These are phyloP conservation scores for Eristalis arbustorum DNA, from an alignment of 2,888 invertebrate genomes.

Conservation along the genomic window DNA sequence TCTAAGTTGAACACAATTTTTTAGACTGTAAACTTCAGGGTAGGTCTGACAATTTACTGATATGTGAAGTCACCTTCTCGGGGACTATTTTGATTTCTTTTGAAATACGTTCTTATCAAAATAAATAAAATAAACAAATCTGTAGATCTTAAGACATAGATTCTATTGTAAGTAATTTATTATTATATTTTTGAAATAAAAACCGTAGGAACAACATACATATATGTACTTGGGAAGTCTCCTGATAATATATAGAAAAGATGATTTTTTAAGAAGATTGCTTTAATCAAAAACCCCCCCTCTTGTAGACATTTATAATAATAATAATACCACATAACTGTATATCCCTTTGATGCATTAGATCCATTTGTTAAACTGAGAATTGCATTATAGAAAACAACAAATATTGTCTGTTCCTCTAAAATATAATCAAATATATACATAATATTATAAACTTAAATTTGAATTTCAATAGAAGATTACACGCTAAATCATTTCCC, in stretches of 20 bases:
- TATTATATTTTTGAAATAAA: conserved; percentile 56
- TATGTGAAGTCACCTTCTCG: neutral
- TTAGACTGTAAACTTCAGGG: conserved; percentile 35
- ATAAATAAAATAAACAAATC: conserved; percentile 26
- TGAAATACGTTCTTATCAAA: conserved; percentile 21
- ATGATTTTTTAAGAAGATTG: conserved; percentile 61
- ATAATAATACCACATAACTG: conserved; percentile 34
- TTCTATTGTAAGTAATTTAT: conserved; percentile 68
- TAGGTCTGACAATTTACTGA: conserved; percentile 6
- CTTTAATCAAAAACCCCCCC: conserved; percentile 48
- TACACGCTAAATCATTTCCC: neutral
- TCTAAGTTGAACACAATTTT: conserved; percentile 23
- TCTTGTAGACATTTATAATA: conserved; percentile 60
- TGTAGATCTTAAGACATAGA: conserved; percentile 55
- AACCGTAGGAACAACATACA: conserved; percentile 29
- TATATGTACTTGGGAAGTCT: conserved; percentile 38
- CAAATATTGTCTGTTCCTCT: conserved; percentile 68
- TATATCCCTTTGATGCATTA: conserved; percentile 60
- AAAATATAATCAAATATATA: conserved; percentile 68
- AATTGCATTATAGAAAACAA: conserved; percentile 51
- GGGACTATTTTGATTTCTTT: conserved; percentile 1
- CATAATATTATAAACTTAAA: neutral
- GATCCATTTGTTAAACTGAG: conserved; percentile 58
- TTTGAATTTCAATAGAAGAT: neutral
- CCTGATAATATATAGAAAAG: conserved; percentile 41